A percentile compares a stretch with the other conserved stretches of the same genome.
phyloP scores from a whole-genome alignment of 37 sponge, comb jelly and placozoan genomes.

The Aphrocallistes beatrix region DNA sequence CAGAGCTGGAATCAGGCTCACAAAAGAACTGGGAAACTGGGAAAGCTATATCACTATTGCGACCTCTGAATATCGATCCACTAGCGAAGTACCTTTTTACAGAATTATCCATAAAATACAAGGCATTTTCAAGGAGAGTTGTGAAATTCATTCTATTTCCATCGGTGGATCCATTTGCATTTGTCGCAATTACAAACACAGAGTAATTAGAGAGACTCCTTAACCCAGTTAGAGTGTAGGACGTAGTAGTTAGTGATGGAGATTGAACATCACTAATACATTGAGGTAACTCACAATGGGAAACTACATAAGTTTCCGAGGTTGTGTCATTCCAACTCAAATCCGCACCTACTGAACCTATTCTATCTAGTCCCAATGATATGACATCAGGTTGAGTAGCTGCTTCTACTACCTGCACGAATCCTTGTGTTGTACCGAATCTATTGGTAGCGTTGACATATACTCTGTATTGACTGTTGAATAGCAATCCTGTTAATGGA shows the following conservation, averaged over 20 bases:
- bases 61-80: constrained; percentile 10
- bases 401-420: background rate
- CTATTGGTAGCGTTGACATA: no score
- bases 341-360: background rate
- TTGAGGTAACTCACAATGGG: background rate
- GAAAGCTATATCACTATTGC: background rate
- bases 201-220: background rate
- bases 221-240: background rate
- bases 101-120: background rate
- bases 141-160: background rate
- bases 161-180: background rate
- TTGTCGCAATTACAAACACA: background rate
- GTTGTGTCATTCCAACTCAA: background rate
- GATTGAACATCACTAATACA: background rate
- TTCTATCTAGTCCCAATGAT: background rate
- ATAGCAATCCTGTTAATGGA: no score
- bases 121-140: background rate
- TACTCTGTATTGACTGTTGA: no score
- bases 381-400: background rate
- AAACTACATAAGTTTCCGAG: background rate
- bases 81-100: background rate
- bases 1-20: background rate
- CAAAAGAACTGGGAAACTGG: background rate
- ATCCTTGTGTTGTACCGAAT: no score
- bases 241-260: background rate